These are phyloP conservation scores for Apodemia hepburni DNA, from an alignment of 2,888 invertebrate species.

Conservation along the genomic window DNA sequence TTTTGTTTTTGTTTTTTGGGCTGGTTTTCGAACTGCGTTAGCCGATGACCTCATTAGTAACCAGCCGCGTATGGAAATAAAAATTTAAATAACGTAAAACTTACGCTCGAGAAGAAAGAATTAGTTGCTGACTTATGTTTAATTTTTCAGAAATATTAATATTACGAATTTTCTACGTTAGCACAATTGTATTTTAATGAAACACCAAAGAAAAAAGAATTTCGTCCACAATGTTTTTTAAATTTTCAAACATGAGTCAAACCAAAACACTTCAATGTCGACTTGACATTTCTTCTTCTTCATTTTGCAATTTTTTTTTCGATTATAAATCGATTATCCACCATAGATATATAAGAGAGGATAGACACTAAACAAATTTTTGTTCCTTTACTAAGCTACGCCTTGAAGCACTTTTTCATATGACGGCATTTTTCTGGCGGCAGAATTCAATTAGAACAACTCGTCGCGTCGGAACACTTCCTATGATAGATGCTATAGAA, in stretches of 20 bases:
- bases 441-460: too few relatives aligned
- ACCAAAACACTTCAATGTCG: neutral
- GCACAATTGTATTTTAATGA: neutral
- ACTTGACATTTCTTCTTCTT: too few relatives aligned
- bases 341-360: too few relatives aligned
- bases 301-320: too few relatives aligned
- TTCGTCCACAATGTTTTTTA: neutral
- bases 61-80: conserved; percentile 16
- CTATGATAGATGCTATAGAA: too few relatives aligned
- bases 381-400: too few relatives aligned
- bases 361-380: too few relatives aligned
- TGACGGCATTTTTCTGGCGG: too few relatives aligned
- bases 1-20: neutral
- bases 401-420: too few relatives aligned
- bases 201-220: neutral
- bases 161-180: neutral
- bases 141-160: neutral
- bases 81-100: conserved; percentile 13
- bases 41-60: conserved; percentile 24
- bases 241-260: neutral
- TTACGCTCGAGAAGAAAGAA: conserved; percentile 6
- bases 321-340: too few relatives aligned
- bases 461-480: too few relatives aligned
- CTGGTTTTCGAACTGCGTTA: neutral
- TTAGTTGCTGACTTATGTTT: neutral